Percentiles rank a stretch among this genome's conserved stretches.
Evolutionary conservation across 2,113 vertebrate species (phyloP).

Genomic region (Gymnogyps californianus): DNA sequence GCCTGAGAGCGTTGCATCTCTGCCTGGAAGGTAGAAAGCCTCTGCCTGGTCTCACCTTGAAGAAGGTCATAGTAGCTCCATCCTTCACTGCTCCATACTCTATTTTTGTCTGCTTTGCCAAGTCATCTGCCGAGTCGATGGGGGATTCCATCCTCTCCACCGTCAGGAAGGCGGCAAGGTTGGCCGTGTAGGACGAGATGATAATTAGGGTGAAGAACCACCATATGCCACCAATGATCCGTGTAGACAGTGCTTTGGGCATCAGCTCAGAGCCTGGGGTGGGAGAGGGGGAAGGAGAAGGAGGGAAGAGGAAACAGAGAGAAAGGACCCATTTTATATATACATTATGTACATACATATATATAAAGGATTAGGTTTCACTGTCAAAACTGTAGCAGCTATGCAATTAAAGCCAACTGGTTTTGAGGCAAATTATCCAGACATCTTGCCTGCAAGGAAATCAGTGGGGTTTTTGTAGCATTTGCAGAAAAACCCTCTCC

Average conservation of each 20-base stretch:
- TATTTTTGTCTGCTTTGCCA: slow-evolving; percentile 98
- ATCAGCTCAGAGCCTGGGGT: slow-evolving; percentile 93
- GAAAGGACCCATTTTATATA: rapidly evolving
- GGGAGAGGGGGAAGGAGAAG: not conserved
- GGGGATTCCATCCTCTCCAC: slow-evolving; percentile 98
- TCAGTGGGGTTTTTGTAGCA: not conserved
- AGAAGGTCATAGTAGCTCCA: slow-evolving; percentile 97
- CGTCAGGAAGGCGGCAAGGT: slow-evolving; percentile 94
- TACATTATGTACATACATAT: rapidly evolving
- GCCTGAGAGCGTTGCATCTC: not conserved
- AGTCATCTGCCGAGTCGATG: slow-evolving; percentile 93
- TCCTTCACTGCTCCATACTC: slow-evolving; percentile 96
- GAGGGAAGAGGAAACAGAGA: not conserved
- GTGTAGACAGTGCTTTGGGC: slow-evolving; percentile 97
- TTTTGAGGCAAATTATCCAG: not conserved
- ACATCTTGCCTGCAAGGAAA: not conserved
- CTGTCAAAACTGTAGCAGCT: not conserved
- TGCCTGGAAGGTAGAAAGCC: not conserved
- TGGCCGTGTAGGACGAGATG: slow-evolving; percentile 98
- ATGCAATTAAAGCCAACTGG: not conserved
- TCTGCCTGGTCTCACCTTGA: slow-evolving; percentile 82
- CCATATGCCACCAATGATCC: slow-evolving; percentile 99
- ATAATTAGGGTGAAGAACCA: slow-evolving; percentile 99
- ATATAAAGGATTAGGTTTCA: not conserved
- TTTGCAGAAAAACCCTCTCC: slow-evolving; percentile 17